Percentiles rank a stretch among this genome's conserved stretches.
These are phyloP conservation scores for Erinaceus europaeus DNA, from an alignment of 2,113 vertebrate genomes.

Conservation along the genomic window DNA sequence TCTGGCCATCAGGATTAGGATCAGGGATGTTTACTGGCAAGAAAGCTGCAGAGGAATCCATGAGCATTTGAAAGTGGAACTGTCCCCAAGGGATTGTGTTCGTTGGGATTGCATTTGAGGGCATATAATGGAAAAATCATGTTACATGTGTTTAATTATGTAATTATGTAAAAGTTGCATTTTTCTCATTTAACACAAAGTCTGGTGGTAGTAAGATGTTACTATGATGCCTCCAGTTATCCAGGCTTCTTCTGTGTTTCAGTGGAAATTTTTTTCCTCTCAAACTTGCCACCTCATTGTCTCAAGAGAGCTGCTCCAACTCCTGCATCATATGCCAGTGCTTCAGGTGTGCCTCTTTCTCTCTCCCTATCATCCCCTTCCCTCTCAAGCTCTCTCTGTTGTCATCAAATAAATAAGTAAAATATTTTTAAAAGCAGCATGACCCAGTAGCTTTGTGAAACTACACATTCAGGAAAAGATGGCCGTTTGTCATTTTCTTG, in stretches of 20 bases:
- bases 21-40: not conserved
- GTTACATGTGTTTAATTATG: not conserved
- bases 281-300: not conserved
- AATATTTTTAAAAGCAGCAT: too few relatives aligned
- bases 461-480: not conserved
- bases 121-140: not conserved
- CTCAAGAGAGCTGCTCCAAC: not conserved
- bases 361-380: too few relatives aligned
- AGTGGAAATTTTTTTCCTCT: not conserved
- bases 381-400: too few relatives aligned
- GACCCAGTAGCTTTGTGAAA: not conserved
- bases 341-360: not conserved
- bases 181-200: slow-evolving; percentile 21
- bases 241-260: not conserved
- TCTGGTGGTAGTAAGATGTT: not conserved
- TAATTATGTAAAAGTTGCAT: not conserved
- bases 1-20: not conserved
- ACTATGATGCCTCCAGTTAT: not conserved
- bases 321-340: not conserved
- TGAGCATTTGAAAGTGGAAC: not conserved
- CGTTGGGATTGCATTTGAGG: not conserved
- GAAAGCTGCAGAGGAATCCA: not conserved
- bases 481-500: not conserved
- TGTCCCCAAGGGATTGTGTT: not conserved
- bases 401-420: too few relatives aligned